Base-by-base conservation (phyloP, 2,113 vertebrate genomes). In the Rhinopomastus cyanomelas region DNA sequence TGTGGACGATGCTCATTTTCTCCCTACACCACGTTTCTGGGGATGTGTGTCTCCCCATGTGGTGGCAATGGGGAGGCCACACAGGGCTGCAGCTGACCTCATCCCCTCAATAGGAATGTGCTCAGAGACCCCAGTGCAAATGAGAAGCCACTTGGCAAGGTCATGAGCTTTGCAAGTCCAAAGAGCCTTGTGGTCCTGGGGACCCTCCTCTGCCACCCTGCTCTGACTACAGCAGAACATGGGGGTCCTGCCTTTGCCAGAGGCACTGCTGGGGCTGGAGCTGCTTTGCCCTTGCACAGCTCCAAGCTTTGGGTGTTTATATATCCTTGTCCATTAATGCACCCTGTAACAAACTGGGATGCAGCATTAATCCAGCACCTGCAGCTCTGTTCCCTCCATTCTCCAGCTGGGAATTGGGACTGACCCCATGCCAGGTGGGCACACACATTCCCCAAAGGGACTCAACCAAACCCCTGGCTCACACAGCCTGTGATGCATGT, bases 311-410 rank as follows among this genome's bases (percentile, higher is more conserved):
- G 73, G 49, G 83, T 96, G 93, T 97, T 98, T 98, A 97, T 97
- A 94, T 97, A 97, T 98, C 98, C 97, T 97, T 98, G 95, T 90
- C 95, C 95, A 97, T 98, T 98, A 98, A 98, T 97, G 94, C 97
- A 96, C 98, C 96, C 98, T 94, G 67, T 96, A 97, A 85, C 83
- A 82, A 85, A 19, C 75, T 46, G 68, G 89, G 94, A 93, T 94
- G 90, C 94, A 96, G 91, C 92, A 77, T 92, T 94, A 88, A 56
- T 56, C 62, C 87, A 66, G 74, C 80, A 85, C 89, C 69, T 37
- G 64, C 65, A 61, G 49, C 23, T 37, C 77, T 66, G 56, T 79
- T 81, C 37, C 34, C 67, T 30, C 29, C 25, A 2, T 83, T 78
- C 52, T 36, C 69, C 8, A 27, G 57, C 79, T 12, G 12, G 65